Base-by-base conservation (phyloP, 2,888 invertebrate species). In the Oxycera nigricornis region DNA sequence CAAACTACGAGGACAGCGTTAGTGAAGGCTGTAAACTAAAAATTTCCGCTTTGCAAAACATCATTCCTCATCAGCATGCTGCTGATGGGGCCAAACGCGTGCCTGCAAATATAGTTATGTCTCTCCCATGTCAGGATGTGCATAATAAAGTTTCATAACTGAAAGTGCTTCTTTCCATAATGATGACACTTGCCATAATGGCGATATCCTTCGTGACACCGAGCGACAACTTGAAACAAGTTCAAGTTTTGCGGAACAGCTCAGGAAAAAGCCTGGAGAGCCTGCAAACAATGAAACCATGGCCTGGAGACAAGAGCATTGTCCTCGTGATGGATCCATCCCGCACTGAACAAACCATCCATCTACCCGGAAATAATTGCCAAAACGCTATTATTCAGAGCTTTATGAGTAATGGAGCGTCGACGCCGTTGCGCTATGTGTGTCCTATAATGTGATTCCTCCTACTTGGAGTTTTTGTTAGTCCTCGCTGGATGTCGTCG, bases 351-450 rank as follows among this genome's bases (percentile, higher is more conserved):
- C 35, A 70, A 70, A 70, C 55, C 31, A 70, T 70, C 31, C 70
- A 70, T 20, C 70, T 65, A 65, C 70, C 55, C 52, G 70, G 70
- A 70, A 70, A 70, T 70, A 70, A 70, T 70, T 70, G 55, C 70
- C 70, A 70, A 68, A 70, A 52, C 11, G 70, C 70, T 55, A 6
- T 55, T 55, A 17, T 22, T 22, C 41, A 52, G 22, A 31, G 26
- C 2, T 30, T 52, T 31, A 20, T 30, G 52, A 50, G 50, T 30
- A n/a, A 26, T 30, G 70, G 65, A 6, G 31, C n/a, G 28, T 3
- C n/a, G 22, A n/a, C 30, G 35, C 22, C n/a, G n/a, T n/a, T n/a
- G n/a, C 24, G 17, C 61, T n/a, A n/a, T 31, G 31, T 24, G 4
- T 65, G 65, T 39, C 22, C 22, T 31, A 17, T 35, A 39, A 39